Percentiles rank a stretch among this genome's conserved stretches.
These are phyloP conservation scores for Tamias sibiricus DNA, from an alignment of 2,113 vertebrate species.

Conservation along the genomic window DNA sequence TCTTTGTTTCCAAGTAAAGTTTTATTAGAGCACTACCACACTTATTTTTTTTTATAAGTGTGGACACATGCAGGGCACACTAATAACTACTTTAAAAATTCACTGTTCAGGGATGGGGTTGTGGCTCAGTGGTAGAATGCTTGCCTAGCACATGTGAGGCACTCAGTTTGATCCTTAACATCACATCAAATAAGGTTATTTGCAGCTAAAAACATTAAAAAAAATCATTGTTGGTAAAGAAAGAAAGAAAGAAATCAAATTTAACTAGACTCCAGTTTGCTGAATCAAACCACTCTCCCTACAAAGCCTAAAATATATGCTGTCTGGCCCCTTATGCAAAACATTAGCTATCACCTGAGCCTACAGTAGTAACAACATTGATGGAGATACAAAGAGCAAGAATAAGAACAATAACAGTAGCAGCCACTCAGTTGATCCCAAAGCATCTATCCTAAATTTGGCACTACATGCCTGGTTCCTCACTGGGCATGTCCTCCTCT, in stretches of 20 bases:
- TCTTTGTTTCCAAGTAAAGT: background rate
- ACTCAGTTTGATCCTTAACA: too few relatives aligned
- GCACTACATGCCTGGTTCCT: background rate
- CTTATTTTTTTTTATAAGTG: background rate
- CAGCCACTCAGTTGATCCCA: background rate
- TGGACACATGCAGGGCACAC: background rate
- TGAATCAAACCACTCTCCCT: background rate
- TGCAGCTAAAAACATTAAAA: too few relatives aligned
- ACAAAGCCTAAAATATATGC: background rate
- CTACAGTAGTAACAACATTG: background rate
- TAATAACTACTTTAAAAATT: background rate
- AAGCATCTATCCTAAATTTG: background rate
- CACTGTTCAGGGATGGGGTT: background rate
- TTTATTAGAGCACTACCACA: background rate
- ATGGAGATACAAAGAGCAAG: background rate
- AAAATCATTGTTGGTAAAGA: background rate
- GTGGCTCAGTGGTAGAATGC: too few relatives aligned
- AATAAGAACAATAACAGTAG: background rate
- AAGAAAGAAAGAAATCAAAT: slow-evolving; percentile 21
- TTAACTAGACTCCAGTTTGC: background rate
- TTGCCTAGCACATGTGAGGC: too few relatives aligned
- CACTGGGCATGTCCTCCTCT: background rate
- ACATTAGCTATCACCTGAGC: background rate
- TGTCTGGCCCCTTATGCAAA: background rate
- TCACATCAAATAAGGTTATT: too few relatives aligned